Conservation (phyloP, 1,140 invertebrate species). For the Drosophila novamexicana region DNA sequence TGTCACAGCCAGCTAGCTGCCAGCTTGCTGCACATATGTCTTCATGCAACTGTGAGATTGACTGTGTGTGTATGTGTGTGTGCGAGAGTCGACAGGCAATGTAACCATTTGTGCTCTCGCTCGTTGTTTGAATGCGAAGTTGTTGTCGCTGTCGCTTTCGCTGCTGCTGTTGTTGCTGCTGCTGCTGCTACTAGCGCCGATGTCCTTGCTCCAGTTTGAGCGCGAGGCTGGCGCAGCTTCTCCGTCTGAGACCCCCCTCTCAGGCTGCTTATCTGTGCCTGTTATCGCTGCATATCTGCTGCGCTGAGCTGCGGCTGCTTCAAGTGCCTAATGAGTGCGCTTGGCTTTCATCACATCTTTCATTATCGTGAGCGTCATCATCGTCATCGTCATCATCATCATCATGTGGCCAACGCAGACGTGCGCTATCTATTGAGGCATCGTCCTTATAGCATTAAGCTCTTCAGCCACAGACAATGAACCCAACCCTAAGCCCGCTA, state of each 20-base stretch:
- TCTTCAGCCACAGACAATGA: conserved; percentile 57
- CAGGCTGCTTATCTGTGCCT: conserved; percentile 58
- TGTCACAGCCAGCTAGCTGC: conserved; percentile 38
- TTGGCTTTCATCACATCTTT: conserved; percentile 44
- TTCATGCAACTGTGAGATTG: conserved; percentile 18
- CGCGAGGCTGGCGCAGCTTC: conserved; percentile 48
- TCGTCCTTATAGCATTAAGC: conserved; percentile 58
- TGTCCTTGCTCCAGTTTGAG: conserved; percentile 76
- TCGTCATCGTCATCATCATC: conserved; percentile 23
- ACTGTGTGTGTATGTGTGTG: conserved; percentile 5
- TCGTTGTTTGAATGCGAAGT: conserved; percentile 62
- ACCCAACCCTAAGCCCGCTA: neutral
- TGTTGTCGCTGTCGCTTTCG: conserved; percentile 46
- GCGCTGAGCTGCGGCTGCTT: conserved; percentile 30
- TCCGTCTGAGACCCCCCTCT: neutral
- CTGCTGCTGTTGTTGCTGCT: too few relatives aligned
- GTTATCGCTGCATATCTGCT: conserved; percentile 66
- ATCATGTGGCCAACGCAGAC: neutral
- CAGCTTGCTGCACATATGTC: conserved; percentile 35
- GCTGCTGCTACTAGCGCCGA: conserved; percentile 27
- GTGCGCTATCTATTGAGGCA: conserved; percentile 62
- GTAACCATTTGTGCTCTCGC: conserved; percentile 60
- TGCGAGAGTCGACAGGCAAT: conserved; percentile 55
- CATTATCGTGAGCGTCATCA: conserved; percentile 27
- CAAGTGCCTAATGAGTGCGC: conserved; percentile 68